Base-by-base conservation (phyloP, 2,113 vertebrate genomes). In the Garra rufa region DNA sequence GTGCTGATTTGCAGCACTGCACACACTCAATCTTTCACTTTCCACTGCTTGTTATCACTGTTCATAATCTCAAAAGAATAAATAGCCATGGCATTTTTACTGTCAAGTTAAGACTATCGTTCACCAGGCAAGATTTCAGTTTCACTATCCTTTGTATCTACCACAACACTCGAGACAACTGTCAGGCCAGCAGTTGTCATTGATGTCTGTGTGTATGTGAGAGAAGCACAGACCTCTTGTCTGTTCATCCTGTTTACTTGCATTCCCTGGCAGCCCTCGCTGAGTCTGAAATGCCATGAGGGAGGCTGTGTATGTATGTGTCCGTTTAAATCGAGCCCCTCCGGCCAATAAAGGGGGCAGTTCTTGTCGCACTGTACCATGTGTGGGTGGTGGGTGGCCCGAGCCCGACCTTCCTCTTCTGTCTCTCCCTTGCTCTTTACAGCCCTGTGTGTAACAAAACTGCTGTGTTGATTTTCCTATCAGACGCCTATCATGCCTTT, bases 401-500 rank as follows among this genome's bases (percentile, higher is more conserved):
- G 24, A 74, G 61, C 82, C 52, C 71, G 63, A 84, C 63, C 85
- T 84, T 76, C 65, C 34, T 75, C 38, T 82, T 65, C 80, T 55
- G 50, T 82, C 52, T 82, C 26, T 69, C 57, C 24, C 19, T 83
- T 34, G 30, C n/a, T 48, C 61, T 78, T 38, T 84, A 2, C 76
- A 73, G 75, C 24, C 50, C 26, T 63, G 67, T 69, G 48, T 73
- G 41, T 71, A 28, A 34, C 17, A 85, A 10, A 78, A 57, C 46
- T 44, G 70, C 71, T 52, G 63, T n/a, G 76, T 84, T 70, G 65
- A 71, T 73, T 76, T 50, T 61, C 43, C 55, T 26, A 44, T 92
- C 95, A 50, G 73, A 76, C 70, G 75, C 74, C 82, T 73, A 95
- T 92, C 88, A 96, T 96, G 96, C 93, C 94, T 94, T 95, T 96